Evolutionary conservation across 2,888 invertebrate genomes (phyloP).

Genomic region (Amorpha juglandis): DNA sequence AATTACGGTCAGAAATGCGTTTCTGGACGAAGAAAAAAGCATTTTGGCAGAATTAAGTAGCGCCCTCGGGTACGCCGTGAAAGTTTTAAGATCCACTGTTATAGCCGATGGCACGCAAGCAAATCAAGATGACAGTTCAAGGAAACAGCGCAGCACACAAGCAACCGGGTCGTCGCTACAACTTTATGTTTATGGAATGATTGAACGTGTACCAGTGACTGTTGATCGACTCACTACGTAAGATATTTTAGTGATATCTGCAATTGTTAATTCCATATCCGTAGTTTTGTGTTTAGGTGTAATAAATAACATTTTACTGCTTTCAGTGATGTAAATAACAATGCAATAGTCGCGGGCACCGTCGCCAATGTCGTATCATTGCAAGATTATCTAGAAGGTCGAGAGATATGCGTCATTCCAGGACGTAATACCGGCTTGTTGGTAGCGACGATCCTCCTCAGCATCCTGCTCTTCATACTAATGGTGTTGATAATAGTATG

Average conservation of each 20-base stretch:
- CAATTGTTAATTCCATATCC: background rate
- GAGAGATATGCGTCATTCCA: slow-evolving; percentile 54
- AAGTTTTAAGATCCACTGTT: slow-evolving; percentile 66
- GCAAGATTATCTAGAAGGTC: slow-evolving; percentile 70
- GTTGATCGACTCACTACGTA: slow-evolving; percentile 62
- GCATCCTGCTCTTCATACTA: slow-evolving; percentile 66
- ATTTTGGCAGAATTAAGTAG: slow-evolving; percentile 59
- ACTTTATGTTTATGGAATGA: slow-evolving; percentile 69
- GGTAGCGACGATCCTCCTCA: slow-evolving; percentile 70
- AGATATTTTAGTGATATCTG: slow-evolving; percentile 34
- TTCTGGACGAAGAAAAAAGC: slow-evolving; percentile 65
- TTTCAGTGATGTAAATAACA: slow-evolving; percentile 69
- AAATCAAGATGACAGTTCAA: slow-evolving; percentile 39
- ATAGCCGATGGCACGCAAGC: slow-evolving; percentile 52
- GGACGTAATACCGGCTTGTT: slow-evolving; percentile 68
- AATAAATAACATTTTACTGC: slow-evolving; percentile 27
- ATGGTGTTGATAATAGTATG: slow-evolving; percentile 61
- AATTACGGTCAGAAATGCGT: slow-evolving; percentile 65
- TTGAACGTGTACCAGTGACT: slow-evolving; percentile 60
- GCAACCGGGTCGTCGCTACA: slow-evolving; percentile 56
- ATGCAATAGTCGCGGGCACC: slow-evolving; percentile 50
- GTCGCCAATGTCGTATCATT: slow-evolving; percentile 63
- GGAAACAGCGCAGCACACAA: slow-evolving; percentile 46
- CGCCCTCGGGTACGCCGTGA: slow-evolving; percentile 69
- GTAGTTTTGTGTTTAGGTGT: background rate